These are phyloP conservation scores for Aurelia sp. DNA, from an alignment of 30 jellyfish, hydroid and myxozoan species.

Conservation along the genomic window DNA sequence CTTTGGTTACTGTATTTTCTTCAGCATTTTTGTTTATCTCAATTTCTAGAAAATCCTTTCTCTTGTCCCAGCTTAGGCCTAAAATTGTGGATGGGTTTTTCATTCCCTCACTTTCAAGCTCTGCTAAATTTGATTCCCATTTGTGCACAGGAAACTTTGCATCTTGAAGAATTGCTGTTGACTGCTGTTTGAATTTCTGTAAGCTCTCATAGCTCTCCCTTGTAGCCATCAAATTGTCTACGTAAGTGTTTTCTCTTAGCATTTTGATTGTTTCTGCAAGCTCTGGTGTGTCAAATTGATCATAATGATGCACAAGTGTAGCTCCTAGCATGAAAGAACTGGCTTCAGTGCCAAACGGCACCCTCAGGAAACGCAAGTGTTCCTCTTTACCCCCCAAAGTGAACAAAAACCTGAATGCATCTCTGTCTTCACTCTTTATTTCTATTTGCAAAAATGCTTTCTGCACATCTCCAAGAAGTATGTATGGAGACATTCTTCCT, in stretches of 20 bases:
- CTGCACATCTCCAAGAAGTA: too few relatives aligned
- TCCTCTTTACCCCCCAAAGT: slow-evolving; percentile 16
- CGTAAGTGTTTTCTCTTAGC: slow-evolving; percentile 20
- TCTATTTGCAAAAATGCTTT: too few relatives aligned
- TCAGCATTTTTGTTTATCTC: too few relatives aligned
- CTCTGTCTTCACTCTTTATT: too few relatives aligned
- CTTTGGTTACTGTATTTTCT: too few relatives aligned
- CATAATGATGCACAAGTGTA: slow-evolving; percentile 10
- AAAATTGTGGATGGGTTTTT: too few relatives aligned
- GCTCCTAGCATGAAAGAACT: slow-evolving; percentile 32
- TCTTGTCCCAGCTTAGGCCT: too few relatives aligned
- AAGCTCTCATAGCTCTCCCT: neutral
- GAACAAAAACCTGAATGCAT: neutral
- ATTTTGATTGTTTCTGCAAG: neutral
- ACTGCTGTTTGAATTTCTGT: slow-evolving; percentile 4
- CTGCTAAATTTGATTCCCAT: too few relatives aligned
- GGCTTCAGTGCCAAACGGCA: slow-evolving; percentile 32
- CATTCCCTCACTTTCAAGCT: too few relatives aligned
- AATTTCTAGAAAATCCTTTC: too few relatives aligned
- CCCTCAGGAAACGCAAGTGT: slow-evolving; percentile 27
- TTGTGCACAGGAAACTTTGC: slow-evolving; percentile 29
- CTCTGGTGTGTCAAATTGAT: slow-evolving; percentile 2
- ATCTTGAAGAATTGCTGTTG: neutral
- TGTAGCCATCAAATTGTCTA: slow-evolving; percentile 11
- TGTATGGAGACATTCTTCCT: slow-evolving; percentile 11